Conservation (phyloP, 1,140 invertebrate genomes). For the Zaprionus tsacasi region DNA sequence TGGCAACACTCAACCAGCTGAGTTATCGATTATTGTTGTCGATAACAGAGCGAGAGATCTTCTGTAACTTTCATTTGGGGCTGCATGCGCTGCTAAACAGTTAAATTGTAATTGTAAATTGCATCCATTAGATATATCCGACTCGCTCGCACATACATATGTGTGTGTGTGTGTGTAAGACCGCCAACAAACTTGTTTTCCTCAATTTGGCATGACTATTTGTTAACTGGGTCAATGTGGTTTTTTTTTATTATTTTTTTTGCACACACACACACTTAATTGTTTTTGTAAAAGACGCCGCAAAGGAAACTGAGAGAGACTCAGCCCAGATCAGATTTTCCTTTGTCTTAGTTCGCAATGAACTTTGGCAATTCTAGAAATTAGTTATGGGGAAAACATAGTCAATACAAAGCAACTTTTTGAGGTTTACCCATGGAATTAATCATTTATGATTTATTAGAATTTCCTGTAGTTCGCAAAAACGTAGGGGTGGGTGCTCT, state of each 20-base stretch:
- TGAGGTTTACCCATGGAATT: neutral
- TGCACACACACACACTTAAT: slow-evolving; percentile 45
- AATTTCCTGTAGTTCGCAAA: neutral
- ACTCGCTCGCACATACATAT: slow-evolving; percentile 13
- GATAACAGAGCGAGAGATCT: slow-evolving; percentile 24
- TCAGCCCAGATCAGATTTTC: neutral
- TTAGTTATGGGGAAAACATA: neutral
- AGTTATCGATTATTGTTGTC: neutral
- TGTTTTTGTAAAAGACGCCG: slow-evolving; percentile 37
- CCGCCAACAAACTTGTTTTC: slow-evolving; percentile 67
- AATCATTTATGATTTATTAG: neutral
- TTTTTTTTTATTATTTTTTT: slow-evolving; percentile 32
- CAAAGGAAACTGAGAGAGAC: slow-evolving; percentile 8
- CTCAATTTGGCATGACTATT: slow-evolving; percentile 64
- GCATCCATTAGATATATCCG: slow-evolving; percentile 60
- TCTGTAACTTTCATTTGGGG: slow-evolving; percentile 47
- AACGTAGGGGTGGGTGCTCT: neutral
- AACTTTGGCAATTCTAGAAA: neutral
- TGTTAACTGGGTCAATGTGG: slow-evolving; percentile 72
- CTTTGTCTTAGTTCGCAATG: neutral
- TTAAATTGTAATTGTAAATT: slow-evolving; percentile 52
- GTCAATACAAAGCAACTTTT: neutral
- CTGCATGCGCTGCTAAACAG: slow-evolving; percentile 45
- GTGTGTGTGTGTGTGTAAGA: slow-evolving; percentile 22
- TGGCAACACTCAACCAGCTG: neutral